Base-by-base conservation (phyloP, 2,797 vertebrate genomes). In the Brachyrhaphis roseni region DNA sequence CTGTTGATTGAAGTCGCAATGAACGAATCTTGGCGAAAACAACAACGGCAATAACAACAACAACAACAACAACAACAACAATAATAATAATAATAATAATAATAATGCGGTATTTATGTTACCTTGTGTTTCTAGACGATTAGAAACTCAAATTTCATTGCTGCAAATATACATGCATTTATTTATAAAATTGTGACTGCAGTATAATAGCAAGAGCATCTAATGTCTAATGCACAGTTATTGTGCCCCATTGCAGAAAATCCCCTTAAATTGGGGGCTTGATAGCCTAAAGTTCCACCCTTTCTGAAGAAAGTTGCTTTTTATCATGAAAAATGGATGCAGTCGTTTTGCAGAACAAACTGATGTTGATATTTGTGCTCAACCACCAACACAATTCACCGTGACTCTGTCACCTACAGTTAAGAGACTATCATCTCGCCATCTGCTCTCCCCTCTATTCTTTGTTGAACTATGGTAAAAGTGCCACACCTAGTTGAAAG, bases 401-500 rank as follows among this genome's bases (percentile, higher is more conserved):
- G n/a, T 5, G 15, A 1, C 23, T 46, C 43, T 34, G 36, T 6
- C 68, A 23, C 31, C 28, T 36, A 16, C 3, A 26, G 18, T 16
- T 57, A 78, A 49, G 68, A 39, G 28, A 20, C 8, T n/a, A 36
- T 39, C 46, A n/a, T 6, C 34, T 13, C 26, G 8, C 12, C 45
- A 10, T 10, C 15, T 34, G 2, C 41, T 20, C 53, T 59, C 28
- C 55, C 51, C 0, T 55, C 45, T 57, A 1, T 11, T 36, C 41
- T 23, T 15, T 72, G 11, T 8, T 1, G n/a, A 64, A 53, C 36
- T 16, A 28, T 72, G 79, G 36, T 49, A 74, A 46, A 81, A 80
- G 7, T 71, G 43, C 68, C 47, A 81, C 49, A 49, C 77, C 47
- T 82, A 84, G 79, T 84, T 43, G 2, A 55, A 34, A 84, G 81